phyloP scores from a whole-genome alignment of 2,888 invertebrate genomes.

The Epinotia demarniana region DNA sequence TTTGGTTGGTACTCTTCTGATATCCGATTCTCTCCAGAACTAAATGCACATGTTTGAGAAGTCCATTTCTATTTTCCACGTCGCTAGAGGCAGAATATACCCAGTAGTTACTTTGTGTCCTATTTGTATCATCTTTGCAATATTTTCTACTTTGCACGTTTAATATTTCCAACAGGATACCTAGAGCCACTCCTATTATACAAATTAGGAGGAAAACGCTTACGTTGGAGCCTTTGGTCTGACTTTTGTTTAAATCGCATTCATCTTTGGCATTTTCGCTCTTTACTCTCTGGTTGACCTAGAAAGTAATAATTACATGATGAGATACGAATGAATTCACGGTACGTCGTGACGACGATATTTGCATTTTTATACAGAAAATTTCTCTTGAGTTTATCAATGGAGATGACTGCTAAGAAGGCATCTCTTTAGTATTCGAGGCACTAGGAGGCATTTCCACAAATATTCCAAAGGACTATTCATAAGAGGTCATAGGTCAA shows the following conservation, averaged over 20 bases:
- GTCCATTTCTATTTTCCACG: constrained; percentile 86
- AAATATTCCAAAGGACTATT: neutral
- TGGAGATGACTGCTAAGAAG: constrained; percentile 28
- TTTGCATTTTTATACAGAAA: constrained; percentile 35
- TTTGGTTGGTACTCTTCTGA: constrained; percentile 79
- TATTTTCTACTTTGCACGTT: constrained; percentile 61
- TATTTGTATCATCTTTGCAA: constrained; percentile 48
- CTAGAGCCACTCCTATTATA: constrained; percentile 68
- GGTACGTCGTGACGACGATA: constrained; percentile 2
- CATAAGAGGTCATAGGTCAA: too few species aligned
- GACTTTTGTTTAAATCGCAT: constrained; percentile 40
- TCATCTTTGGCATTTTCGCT: constrained; percentile 46
- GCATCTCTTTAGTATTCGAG: constrained; percentile 26
- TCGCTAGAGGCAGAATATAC: constrained; percentile 82
- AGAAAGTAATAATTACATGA: constrained; percentile 28
- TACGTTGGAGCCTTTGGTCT: constrained; percentile 54
- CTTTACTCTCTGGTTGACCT: constrained; percentile 47
- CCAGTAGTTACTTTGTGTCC: constrained; percentile 77
- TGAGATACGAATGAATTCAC: constrained; percentile 15
- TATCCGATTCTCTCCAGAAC: constrained; percentile 92
- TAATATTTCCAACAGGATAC: constrained; percentile 66
- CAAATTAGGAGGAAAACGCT: constrained; percentile 69
- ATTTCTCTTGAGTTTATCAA: constrained; percentile 22
- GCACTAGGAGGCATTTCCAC: neutral
- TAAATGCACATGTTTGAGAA: constrained; percentile 91